These are phyloP conservation scores for Tolmerus cingulatus DNA, from an alignment of 2,888 invertebrate species.

Conservation along the genomic window DNA sequence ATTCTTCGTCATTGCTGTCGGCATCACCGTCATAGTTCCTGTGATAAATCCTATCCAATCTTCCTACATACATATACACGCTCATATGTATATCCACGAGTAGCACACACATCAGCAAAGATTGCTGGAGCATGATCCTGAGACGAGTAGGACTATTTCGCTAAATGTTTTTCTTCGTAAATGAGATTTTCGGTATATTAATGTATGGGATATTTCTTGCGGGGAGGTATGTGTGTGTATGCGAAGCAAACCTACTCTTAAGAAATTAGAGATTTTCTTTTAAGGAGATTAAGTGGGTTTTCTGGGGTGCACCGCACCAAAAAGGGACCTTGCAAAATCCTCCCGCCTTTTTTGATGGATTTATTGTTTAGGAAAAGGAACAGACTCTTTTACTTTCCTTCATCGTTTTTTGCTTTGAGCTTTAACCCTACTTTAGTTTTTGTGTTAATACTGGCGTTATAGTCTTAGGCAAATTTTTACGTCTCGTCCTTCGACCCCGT, in stretches of 20 bases:
- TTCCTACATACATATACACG: background rate
- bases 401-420: background rate
- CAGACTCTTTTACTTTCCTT: background rate
- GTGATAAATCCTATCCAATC: background rate
- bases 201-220: background rate
- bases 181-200: slow-evolving; percentile 7
- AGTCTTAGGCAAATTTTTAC: background rate
- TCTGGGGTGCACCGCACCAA: background rate
- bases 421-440: background rate
- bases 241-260: background rate
- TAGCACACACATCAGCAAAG: background rate
- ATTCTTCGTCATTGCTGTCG: background rate
- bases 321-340: background rate
- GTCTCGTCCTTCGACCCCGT: background rate
- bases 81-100: too few species aligned
- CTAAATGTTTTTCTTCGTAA: slow-evolving; percentile 6
- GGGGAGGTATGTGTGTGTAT: background rate
- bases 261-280: slow-evolving; percentile 27
- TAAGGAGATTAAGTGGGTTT: slow-evolving; percentile 16
- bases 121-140: background rate
- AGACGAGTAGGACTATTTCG: background rate
- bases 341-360: background rate
- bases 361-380: background rate
- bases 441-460: background rate
- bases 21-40: background rate